Evolutionary conservation across 2,797 vertebrate species (phyloP), one percentile per base, ranked within the genome.

Genomic region (Alfaro cultratus): DNA sequence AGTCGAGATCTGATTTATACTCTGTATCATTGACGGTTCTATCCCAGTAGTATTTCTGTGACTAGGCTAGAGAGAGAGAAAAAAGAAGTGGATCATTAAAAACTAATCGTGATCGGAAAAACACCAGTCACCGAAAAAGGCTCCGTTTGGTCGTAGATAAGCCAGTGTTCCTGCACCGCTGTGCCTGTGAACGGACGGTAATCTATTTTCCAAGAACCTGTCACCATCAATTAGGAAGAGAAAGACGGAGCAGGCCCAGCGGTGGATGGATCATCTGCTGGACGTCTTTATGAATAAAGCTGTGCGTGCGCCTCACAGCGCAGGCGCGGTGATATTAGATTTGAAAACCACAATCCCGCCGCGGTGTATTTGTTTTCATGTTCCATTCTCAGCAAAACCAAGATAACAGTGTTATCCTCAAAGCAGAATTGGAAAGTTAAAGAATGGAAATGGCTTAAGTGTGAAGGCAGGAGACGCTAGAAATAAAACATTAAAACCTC

Each of bases 191-290:
- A 74, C 74, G 43, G 79, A 72, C 79, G 73, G 21, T 95, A 95
- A 95, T 95, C 95, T 92, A 31, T 89, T 93, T 95, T 92, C 87
- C 84, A 82, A 86, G 87, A 86, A 84, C 71, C 88, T 92, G 94
- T 94, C 94, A 84, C 67, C 71, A 64, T 82, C 83, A 81, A 94
- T 95, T 94, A 95, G 75, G n/a, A 79, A 80, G 79, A 88, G 31
- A 4, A 31, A 53, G 9, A 9, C 43, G 21, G 49, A 75, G 78
- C 77, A 21, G 70, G 89, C 77, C 80, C 73, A 26, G 86, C 11
- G 36, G 4, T 70, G 80, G 62, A 70, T 68, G 73, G 78, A 23
- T 43, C 51, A 57, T 80, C 81, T 68, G 31, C 16, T 4, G 21
- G 21, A 72, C 39, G 71, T 74, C 64, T 74, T 83, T 12, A 57